A percentile compares a stretch with the other conserved stretches of the same genome.
Evolutionary conservation across 37 sponge, comb jelly and placozoan species (phyloP).

Genomic region (Amphimedon queenslandica): DNA sequence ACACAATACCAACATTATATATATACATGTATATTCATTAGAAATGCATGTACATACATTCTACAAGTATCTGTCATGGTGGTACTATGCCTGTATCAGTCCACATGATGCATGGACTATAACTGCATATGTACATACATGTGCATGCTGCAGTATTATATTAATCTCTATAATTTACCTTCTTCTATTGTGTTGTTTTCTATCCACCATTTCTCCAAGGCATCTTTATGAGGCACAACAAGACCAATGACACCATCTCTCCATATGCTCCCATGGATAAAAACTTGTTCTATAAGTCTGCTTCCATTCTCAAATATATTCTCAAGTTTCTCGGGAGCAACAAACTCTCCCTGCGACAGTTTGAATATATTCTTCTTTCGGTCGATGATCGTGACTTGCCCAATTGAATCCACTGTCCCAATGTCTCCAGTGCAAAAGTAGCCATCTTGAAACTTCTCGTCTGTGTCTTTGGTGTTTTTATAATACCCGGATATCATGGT

Average conservation of each 20-base stretch:
- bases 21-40: too few relatives aligned
- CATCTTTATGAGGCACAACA: constrained; percentile 29
- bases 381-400: constrained; percentile 16
- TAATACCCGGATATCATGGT: constrained; percentile 54
- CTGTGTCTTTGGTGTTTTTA: constrained; percentile 49
- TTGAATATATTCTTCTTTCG: constrained; percentile 69
- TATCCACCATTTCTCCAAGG: constrained; percentile 21
- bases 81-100: too few relatives aligned
- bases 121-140: too few relatives aligned
- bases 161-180: too few relatives aligned
- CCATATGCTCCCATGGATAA: constrained; percentile 34
- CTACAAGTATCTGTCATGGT: too few relatives aligned
- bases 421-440: constrained; percentile 68
- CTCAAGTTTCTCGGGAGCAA: constrained; percentile 54
- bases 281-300: constrained; percentile 40
- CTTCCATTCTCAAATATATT: constrained; percentile 24
- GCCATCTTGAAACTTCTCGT: constrained; percentile 60
- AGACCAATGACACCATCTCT: constrained; percentile 46
- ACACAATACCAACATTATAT: too few relatives aligned
- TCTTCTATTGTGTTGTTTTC: not conserved
- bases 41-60: too few relatives aligned
- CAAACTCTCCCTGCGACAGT: constrained; percentile 67
- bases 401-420: constrained; percentile 25
- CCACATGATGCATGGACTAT: too few relatives aligned
- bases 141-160: too few relatives aligned